phyloP scores from a whole-genome alignment of 2,113 vertebrate genomes.

The Poeciliopsis prolifica region DNA sequence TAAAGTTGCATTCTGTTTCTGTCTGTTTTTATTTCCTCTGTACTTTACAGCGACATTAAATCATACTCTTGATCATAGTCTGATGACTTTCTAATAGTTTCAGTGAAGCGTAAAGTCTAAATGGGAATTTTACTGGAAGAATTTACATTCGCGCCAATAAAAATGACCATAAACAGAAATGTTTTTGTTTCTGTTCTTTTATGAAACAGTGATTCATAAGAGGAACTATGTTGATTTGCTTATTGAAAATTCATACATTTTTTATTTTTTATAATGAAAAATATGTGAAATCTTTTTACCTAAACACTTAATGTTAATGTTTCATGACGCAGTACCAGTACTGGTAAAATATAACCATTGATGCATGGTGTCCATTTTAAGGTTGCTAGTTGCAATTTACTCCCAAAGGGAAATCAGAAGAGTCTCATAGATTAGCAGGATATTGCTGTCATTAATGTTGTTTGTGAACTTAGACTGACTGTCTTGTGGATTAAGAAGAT shows the following conservation, averaged over 20 bases:
- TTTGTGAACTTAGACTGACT: too few species aligned
- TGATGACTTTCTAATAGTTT: conserved; percentile 47
- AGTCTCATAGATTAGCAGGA: too few species aligned
- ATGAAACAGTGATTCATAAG: not conserved
- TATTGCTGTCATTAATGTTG: too few species aligned
- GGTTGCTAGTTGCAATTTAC: too few species aligned
- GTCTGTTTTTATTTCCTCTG: conserved; percentile 25
- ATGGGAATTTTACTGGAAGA: conserved; percentile 6
- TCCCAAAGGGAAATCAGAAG: too few species aligned
- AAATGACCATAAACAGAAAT: conserved; percentile 64
- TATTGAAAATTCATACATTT: too few species aligned
- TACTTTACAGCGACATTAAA: conserved; percentile 23
- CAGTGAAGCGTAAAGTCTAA: conserved; percentile 52
- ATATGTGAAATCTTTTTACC: too few species aligned
- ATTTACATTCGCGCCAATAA: conserved; percentile 35
- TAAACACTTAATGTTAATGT: too few species aligned
- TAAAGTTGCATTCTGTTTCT: conserved; percentile 12
- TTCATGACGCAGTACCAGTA: too few species aligned
- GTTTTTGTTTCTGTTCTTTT: conserved; percentile 24
- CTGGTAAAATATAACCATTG: not conserved
- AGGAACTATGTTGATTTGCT: not conserved
- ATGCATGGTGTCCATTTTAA: not conserved
- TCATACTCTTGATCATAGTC: not conserved
- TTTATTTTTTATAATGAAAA: too few species aligned
- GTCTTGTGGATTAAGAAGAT: too few species aligned